A percentile compares a stretch with the other conserved stretches of the same genome.
These are phyloP conservation scores for Catostomus latipinnis DNA, from an alignment of 2,797 vertebrate species.

Conservation along the genomic window DNA sequence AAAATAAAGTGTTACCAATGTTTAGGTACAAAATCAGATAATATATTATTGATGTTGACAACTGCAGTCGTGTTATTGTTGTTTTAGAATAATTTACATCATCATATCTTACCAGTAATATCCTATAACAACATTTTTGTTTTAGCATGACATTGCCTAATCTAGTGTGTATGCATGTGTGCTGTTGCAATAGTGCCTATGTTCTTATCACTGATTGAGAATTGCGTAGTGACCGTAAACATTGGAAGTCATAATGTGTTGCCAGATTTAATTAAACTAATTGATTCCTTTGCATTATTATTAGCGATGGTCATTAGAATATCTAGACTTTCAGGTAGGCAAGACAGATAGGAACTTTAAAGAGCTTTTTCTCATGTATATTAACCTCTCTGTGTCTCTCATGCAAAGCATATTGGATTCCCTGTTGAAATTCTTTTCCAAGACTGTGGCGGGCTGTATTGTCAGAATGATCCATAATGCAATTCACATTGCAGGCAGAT, in stretches of 20 bases:
- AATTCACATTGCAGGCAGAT: constrained; percentile 68
- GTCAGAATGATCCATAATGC: constrained; percentile 77
- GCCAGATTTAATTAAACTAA: constrained; percentile 92
- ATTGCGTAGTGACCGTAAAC: constrained; percentile 66
- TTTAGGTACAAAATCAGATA: too few relatives aligned
- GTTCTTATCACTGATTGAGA: constrained; percentile 36
- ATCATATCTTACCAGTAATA: not conserved
- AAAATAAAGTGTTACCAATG: too few relatives aligned
- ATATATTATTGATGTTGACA: too few relatives aligned
- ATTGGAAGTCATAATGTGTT: constrained; percentile 82
- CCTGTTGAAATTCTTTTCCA: constrained; percentile 70
- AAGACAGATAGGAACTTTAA: constrained; percentile 77
- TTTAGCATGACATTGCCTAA: constrained; percentile 25
- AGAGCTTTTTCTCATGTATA: constrained; percentile 83
- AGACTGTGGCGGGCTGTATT: constrained; percentile 69
- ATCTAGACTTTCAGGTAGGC: constrained; percentile 81
- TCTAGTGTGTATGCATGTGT: constrained; percentile 9
- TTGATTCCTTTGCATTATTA: constrained; percentile 91
- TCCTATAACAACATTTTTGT: not conserved
- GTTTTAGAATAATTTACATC: too few relatives aligned
- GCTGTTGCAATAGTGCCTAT: constrained; percentile 16
- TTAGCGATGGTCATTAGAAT: constrained; percentile 86
- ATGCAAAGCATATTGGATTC: constrained; percentile 81
- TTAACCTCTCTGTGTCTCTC: constrained; percentile 76
- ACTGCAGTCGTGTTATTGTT: too few relatives aligned